Base-by-base conservation (phyloP, 37 sponge, comb jelly and placozoan species). In the Haliclona indistincta region DNA sequence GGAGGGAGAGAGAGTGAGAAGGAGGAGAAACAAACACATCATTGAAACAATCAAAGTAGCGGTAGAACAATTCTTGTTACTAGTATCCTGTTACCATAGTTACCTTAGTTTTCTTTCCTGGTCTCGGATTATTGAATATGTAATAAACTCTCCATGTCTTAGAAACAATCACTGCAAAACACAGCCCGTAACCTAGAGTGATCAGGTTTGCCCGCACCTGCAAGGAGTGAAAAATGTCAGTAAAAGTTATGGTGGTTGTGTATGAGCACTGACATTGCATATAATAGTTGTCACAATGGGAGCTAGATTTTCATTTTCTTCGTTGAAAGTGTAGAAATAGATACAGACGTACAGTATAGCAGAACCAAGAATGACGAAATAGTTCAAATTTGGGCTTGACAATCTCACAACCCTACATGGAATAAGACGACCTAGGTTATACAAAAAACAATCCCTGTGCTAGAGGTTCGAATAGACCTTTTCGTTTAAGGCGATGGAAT, bases 81-180 rank as follows among this genome's bases (percentile, higher is more conserved):
- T n/a, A n/a, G n/a, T n/a, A n/a, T n/a, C n/a, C n/a, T n/a, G n/a
- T n/a, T n/a, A n/a, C n/a, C n/a, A n/a, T n/a, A n/a, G n/a, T n/a
- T n/a, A n/a, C n/a, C n/a, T n/a, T n/a, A n/a, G 71, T 73, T 54
- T 71, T 63, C 43, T 81, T 81, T n/a, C 43, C 43, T 52, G 62
- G 64, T 38, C 61, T 38, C 29, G 81, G 73, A 64, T 81, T 70
- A 32, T 81, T 73, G 55, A 81, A 81, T 1, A 81, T 81, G 61
- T 81, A 81, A 72, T 70, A 81, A 0, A 81, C 66, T 30, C 81
- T 71, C 81, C 81, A 71, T 72, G 63, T 71, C 35, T 71, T 71
- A 29, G 68, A 53, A 20, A 81, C 49, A 28, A 81, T 28, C 28
- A 72, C 47, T 37, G 64, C 72, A 81, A 81, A 81, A 38, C 54